These are phyloP conservation scores for Aphodius sticticus DNA, from an alignment of 2,888 invertebrate species.

Conservation along the genomic window DNA sequence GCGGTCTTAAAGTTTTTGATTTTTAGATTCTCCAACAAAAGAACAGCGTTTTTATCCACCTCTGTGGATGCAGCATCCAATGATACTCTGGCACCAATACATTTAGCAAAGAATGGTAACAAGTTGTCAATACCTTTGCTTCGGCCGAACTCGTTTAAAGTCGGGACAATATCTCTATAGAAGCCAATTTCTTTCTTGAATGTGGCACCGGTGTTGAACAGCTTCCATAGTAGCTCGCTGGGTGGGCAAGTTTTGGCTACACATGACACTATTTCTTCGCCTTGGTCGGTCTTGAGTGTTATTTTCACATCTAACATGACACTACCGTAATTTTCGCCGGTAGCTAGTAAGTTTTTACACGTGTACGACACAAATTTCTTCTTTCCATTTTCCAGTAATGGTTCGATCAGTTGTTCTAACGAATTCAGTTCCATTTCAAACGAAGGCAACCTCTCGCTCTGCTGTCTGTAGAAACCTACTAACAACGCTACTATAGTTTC, in stretches of 20 bases:
- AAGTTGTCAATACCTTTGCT: slow-evolving; percentile 56
- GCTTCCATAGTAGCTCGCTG: slow-evolving; percentile 58
- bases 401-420: slow-evolving; percentile 22
- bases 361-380: slow-evolving; percentile 43
- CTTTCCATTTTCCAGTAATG: slow-evolving; percentile 21
- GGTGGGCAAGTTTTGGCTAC: slow-evolving; percentile 65
- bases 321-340: slow-evolving; percentile 69
- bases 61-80: slow-evolving; percentile 42
- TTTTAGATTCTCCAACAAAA: slow-evolving; percentile 65
- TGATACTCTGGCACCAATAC: slow-evolving; percentile 60
- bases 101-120: slow-evolving; percentile 59
- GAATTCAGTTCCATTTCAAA: slow-evolving; percentile 27
- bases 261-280: slow-evolving; percentile 53
- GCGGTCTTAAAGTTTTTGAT: slow-evolving; percentile 59
- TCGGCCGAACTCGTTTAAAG: slow-evolving; percentile 58
- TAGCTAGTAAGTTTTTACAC: slow-evolving; percentile 58
- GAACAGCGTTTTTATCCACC: slow-evolving; percentile 63
- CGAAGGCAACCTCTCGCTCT: background rate
- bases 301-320: slow-evolving; percentile 39
- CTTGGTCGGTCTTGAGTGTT: slow-evolving; percentile 8
- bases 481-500: background rate
- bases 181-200: slow-evolving; percentile 64
- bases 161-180: slow-evolving; percentile 60
- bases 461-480: background rate
- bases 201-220: slow-evolving; percentile 62